Evolutionary conservation across 2,113 vertebrate genomes (phyloP).

Genomic region (Pitta sordida): DNA sequence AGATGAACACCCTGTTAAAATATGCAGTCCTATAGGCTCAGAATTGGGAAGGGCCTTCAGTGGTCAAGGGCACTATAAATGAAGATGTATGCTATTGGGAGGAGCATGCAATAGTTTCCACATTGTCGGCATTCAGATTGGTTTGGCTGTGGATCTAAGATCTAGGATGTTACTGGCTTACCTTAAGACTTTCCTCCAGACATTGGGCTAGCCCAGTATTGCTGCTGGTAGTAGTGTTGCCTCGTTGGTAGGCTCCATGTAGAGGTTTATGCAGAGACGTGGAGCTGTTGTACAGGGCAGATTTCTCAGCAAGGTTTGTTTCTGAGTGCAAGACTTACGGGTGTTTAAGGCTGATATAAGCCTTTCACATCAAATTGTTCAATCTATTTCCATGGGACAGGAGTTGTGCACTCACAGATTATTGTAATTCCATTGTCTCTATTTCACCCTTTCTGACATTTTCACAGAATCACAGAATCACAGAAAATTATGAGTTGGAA

Average conservation of each 20-base stretch:
- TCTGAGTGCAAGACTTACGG: neutral
- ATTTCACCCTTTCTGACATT: neutral
- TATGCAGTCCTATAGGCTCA: conserved; percentile 22
- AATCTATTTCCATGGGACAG: neutral
- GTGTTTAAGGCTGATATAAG: neutral
- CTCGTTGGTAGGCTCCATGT: neutral
- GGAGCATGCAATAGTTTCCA: conserved; percentile 25
- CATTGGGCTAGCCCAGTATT: neutral
- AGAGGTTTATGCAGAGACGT: neutral
- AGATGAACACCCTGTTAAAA: conserved; percentile 46
- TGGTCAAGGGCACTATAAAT: conserved; percentile 12
- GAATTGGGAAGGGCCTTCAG: neutral
- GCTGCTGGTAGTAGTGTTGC: neutral
- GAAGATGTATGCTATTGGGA: neutral
- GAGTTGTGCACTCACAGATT: neutral
- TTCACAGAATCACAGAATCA: too few relatives aligned
- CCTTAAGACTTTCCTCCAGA: neutral
- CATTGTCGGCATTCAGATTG: neutral
- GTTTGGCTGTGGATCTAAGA: neutral
- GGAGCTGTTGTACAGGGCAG: neutral
- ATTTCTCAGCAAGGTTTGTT: neutral
- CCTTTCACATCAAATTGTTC: neutral
- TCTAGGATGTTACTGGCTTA: neutral
- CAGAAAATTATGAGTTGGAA: too few relatives aligned
- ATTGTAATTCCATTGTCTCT: neutral